Evolutionary conservation across 2,113 vertebrate genomes (phyloP), one percentile per base, ranked within the genome.

Genomic region (Odontesthes bonariensis): DNA sequence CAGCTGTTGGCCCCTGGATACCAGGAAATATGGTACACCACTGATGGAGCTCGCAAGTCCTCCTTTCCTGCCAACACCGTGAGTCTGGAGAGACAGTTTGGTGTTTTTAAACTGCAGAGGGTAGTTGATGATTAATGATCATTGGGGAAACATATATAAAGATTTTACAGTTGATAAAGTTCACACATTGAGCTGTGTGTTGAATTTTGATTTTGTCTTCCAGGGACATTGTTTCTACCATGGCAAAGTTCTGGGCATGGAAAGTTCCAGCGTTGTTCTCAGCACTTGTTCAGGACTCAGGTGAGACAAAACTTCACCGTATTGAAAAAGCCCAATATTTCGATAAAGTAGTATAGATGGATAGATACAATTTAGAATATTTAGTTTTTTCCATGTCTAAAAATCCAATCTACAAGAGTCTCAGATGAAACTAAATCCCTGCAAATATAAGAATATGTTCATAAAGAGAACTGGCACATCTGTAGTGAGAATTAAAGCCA

Each of bases 201-300:
- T 86, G 19, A 83, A 5, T 11, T 44, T 8, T 61, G 4, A 32
- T 6, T 63, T 92, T 94, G 62, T 80, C 46, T 93, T 86, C 9
- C 86, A 99, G 98, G 93, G 95, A 8, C 95, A 98, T 77, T 99
- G 98, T 88, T 97, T 97, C 68, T 99, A 98, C 87, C 98, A 99
- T 0, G 98, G 98, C 1, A 79, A 22, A 0, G 96, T 99, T 77
- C 85, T 86, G 62, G 94, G 93, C n/a, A 4, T 91, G 5, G 80
- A 93, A 27, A 81, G 13, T 4, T 99, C 98, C 85, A 96, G 95
- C 0, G 95, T 98, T 71, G 89, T 77, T 0, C 92, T 99, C 73
- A 99, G 97, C 92, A 91, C 95, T 2, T 99, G 98, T 88, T 87
- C 62, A 60, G 98, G 98, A 81, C 93, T 97, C 88, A 94, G 96